A percentile compares a stretch with the other conserved stretches of the same genome.
Evolutionary conservation across 2,113 vertebrate genomes (phyloP).

Genomic region (Castor canadensis): DNA sequence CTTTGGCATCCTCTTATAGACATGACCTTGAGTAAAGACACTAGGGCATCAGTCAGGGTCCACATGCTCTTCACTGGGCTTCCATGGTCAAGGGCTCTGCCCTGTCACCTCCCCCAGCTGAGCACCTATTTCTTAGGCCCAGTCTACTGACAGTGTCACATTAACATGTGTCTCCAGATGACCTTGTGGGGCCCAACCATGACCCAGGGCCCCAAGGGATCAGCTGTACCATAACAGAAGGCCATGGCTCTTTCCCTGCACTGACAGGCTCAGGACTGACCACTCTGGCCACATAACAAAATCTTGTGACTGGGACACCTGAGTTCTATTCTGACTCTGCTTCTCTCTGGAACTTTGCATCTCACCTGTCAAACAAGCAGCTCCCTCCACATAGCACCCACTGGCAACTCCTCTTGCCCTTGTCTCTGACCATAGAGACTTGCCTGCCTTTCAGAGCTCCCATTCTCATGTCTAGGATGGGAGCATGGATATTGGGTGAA

Average conservation of each 20-base stretch:
- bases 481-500: accelerated
- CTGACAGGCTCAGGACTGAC: accelerated
- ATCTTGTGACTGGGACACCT: accelerated
- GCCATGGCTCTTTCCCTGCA: neutral
- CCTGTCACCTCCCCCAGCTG: too few relatives aligned
- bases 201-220: neutral
- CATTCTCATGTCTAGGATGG: neutral
- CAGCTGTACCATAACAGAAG: too few relatives aligned
- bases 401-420: neutral
- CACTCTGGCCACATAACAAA: too few relatives aligned
- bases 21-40: neutral
- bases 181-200: neutral
- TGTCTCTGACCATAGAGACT: neutral
- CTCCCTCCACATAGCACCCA: neutral
- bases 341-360: neutral
- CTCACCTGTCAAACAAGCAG: neutral
- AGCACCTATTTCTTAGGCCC: neutral
- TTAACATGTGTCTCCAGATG: neutral
- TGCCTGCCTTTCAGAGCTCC: neutral
- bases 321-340: neutral
- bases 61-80: neutral
- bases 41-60: neutral
- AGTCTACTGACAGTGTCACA: too few relatives aligned
- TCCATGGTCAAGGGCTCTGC: neutral
- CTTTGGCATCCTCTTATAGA: neutral